These are phyloP conservation scores for Falco columbarius DNA, from an alignment of 2,797 vertebrate genomes.

Conservation along the genomic window DNA sequence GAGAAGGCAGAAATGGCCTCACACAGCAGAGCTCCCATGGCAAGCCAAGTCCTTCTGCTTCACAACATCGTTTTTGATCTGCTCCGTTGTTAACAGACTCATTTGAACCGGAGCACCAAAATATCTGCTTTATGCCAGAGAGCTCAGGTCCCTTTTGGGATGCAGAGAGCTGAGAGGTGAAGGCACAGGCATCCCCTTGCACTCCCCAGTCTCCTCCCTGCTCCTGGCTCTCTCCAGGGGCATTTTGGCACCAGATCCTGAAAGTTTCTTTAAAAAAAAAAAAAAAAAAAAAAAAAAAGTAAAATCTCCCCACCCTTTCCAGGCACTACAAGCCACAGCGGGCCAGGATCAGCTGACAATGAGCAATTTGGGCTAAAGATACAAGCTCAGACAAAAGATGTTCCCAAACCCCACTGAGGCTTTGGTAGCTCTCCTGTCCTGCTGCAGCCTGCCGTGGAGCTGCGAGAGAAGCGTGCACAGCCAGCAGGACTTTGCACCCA, in stretches of 20 bases:
- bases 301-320: neutral
- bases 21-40: neutral
- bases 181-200: neutral
- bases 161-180: neutral
- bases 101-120: neutral
- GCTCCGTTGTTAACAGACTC: neutral
- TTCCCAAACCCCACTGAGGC: neutral
- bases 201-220: neutral
- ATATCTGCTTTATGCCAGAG: neutral
- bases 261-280: neutral
- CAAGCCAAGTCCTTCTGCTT: neutral
- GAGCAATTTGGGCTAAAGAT: neutral
- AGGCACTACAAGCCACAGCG: neutral
- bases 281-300: neutral
- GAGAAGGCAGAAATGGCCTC: neutral
- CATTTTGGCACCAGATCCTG: neutral
- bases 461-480: neutral
- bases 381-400: conserved; percentile 19
- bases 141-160: neutral
- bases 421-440: rapidly evolving
- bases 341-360: conserved; percentile 12
- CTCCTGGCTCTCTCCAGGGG: neutral
- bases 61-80: neutral
- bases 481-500: neutral
- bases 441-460: neutral